Conservation (phyloP, 2,113 vertebrate genomes). For the Reinhardtius hippoglossoides region DNA sequence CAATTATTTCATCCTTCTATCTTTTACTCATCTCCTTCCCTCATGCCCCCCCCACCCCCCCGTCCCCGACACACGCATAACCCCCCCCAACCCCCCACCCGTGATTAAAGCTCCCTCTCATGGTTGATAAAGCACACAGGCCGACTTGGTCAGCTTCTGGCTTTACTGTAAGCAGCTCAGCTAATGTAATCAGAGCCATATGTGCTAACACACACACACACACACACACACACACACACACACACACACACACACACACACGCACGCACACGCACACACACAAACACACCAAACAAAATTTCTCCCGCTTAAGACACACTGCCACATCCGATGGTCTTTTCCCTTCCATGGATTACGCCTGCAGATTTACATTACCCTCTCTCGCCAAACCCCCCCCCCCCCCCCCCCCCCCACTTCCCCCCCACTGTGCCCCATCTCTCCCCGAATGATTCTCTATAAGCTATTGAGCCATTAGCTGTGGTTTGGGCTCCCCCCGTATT, state of each 20-base stretch:
- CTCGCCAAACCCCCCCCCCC: too few species aligned
- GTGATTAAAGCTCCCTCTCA: conserved; percentile 67
- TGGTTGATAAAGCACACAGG: conserved; percentile 59
- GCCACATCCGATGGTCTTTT: conserved; percentile 69
- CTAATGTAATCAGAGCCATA: conserved; percentile 72
- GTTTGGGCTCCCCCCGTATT: conserved; percentile 8
- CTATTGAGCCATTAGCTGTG: conserved; percentile 62
- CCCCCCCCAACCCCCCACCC: background rate
- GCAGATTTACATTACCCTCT: conserved; percentile 42
- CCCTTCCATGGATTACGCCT: conserved; percentile 73
- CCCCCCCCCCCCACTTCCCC: too few species aligned
- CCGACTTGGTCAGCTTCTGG: conserved; percentile 71
- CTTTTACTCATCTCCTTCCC: conserved; percentile 55
- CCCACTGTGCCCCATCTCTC: conserved; percentile 45
- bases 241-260: conserved; percentile 38
- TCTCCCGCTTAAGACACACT: conserved; percentile 65
- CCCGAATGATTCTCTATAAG: conserved; percentile 62
- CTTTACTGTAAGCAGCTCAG: conserved; percentile 74
- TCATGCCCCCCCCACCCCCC: conserved; percentile 8
- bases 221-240: conserved; percentile 29
- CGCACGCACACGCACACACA: background rate
- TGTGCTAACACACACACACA: conserved; percentile 49
- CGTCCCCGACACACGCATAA: background rate
- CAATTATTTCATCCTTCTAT: conserved; percentile 68
- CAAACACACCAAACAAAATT: conserved; percentile 48